Evolutionary conservation across 2,888 invertebrate genomes (phyloP).

Genomic region (Polymixis flavicincta): DNA sequence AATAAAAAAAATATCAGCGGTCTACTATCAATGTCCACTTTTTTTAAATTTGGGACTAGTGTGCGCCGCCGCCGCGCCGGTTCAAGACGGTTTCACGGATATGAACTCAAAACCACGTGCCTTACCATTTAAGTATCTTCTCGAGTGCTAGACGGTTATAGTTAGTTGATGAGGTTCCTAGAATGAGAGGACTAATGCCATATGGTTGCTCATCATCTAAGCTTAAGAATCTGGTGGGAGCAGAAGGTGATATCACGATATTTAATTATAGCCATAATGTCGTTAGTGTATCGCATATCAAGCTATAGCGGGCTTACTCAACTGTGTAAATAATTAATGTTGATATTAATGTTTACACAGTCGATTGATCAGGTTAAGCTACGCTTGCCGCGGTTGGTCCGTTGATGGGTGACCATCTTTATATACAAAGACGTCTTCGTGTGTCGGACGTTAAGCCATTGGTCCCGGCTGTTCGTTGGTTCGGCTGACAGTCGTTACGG

Average conservation of each 20-base stretch:
- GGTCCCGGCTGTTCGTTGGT: too few relatives aligned
- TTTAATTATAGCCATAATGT: constrained; percentile 10
- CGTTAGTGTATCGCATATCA: neutral
- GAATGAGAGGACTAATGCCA: constrained; percentile 2
- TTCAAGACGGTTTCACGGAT: neutral
- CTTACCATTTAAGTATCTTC: neutral
- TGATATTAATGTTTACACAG: neutral
- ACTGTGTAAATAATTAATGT: constrained; percentile 11
- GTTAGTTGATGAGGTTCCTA: constrained; percentile 9
- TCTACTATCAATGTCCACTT: too few relatives aligned
- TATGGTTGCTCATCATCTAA: constrained; percentile 15
- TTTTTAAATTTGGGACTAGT: too few relatives aligned
- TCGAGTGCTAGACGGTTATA: neutral
- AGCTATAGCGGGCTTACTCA: constrained; percentile 8
- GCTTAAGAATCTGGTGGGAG: neutral
- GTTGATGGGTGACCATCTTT: too few relatives aligned
- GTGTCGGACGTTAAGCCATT: too few relatives aligned
- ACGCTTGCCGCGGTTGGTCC: too few relatives aligned
- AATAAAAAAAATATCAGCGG: too few relatives aligned
- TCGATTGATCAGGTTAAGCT: too few relatives aligned
- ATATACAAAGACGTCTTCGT: too few relatives aligned
- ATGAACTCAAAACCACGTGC: neutral
- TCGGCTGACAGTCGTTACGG: too few relatives aligned
- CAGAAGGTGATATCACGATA: constrained; percentile 22
- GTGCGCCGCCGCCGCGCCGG: too few relatives aligned